Evolutionary conservation across 2,888 invertebrate species (phyloP).

Genomic region (Eupithecia insigniata): DNA sequence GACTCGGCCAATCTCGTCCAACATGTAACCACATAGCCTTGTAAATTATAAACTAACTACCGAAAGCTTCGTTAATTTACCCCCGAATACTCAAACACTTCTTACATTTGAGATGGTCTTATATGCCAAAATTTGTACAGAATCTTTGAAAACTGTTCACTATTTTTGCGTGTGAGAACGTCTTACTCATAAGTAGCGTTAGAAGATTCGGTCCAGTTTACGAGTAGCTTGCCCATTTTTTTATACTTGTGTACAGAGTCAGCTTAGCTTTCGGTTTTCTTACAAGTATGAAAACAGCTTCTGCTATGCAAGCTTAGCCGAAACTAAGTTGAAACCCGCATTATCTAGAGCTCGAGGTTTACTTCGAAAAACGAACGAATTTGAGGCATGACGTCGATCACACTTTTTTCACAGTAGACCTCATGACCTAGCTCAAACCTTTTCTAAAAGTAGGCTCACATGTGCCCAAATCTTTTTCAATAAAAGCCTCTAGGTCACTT

Average conservation of each 20-base stretch:
- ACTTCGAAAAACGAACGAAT: too few relatives aligned
- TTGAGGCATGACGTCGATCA: too few relatives aligned
- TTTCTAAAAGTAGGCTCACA: not conserved
- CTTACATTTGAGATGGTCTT: too few relatives aligned
- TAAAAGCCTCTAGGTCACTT: conserved; percentile 35
- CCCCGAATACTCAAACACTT: too few relatives aligned
- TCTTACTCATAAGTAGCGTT: too few relatives aligned
- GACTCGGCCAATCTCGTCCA: not conserved
- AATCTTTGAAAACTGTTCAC: too few relatives aligned
- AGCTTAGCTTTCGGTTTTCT: not conserved
- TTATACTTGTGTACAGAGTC: not conserved
- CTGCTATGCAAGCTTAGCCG: not conserved
- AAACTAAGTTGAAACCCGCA: not conserved
- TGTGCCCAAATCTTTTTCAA: conserved; percentile 29
- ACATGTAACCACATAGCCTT: not conserved
- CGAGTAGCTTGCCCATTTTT: not conserved
- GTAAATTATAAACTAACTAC: not conserved
- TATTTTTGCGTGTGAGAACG: too few relatives aligned
- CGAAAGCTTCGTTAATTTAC: not conserved
- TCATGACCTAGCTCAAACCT: not conserved
- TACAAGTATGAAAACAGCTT: not conserved
- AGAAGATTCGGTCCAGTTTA: too few relatives aligned
- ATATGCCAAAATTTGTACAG: too few relatives aligned
- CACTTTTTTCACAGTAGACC: too few relatives aligned
- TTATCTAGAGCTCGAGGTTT: not conserved